Base-by-base conservation (phyloP, 2,113 vertebrate genomes). In the Telmatochromis bifrenatus region DNA sequence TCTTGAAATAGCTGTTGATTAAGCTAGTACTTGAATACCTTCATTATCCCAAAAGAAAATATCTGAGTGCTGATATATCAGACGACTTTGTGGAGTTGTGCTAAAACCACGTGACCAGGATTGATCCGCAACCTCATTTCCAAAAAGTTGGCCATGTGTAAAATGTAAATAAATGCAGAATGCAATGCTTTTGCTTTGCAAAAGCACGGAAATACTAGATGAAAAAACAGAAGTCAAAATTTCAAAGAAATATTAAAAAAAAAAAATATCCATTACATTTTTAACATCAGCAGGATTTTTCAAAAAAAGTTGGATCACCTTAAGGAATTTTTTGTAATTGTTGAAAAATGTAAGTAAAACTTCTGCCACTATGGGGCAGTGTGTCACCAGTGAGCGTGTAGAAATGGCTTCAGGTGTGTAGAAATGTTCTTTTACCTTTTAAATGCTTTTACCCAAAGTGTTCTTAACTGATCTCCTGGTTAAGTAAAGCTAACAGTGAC, bases 41-140 rank as follows among this genome's bases (percentile, higher is more conserved):
- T 87, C 6, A 80, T 53, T 9, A 54, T 70, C 33, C 28, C 15
- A 42, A 85, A 85, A 42, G 3, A n/a, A 80, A 47, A 21, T 73
- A 26, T 19, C 31, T 13, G 21, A 81, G 58, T 31, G 39, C 54
- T 85, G 23, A 60, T 26, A 53, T 33, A 81, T 47, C 56, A 55
- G 9, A 35, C 6, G 2, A 8, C 55, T 68, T 28, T 84, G 17
- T 14, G 7, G 37, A 77, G 10, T 70, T 88, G 70, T 83, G 81
- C 79, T 82, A 84, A 84, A 47, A 87, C 62, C 56, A 79, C 42
- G 21, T 85, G 73, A 89, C 37, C 73, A 58, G 39, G 60, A 23
- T 8, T 54, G 17, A 82, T 70, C 33, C 37, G 21, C 39, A 73
- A 73, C 1, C 68, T 73, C 37, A 7, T 5, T 73, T 73, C 39